Base-by-base conservation (phyloP, 2,888 invertebrate genomes). In the Iphiclides podalirius region DNA sequence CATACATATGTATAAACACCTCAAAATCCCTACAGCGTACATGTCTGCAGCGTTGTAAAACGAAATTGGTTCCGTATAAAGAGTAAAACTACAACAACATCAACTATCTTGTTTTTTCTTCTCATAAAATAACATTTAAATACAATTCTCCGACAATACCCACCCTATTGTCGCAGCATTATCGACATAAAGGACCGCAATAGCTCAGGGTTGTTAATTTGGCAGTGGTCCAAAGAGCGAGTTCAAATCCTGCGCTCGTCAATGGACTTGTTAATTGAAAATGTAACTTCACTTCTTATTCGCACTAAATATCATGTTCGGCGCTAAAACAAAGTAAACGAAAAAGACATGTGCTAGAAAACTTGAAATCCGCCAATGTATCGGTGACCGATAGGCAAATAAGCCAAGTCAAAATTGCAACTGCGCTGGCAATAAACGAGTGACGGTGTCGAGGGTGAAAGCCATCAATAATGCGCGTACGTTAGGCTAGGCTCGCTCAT, bases 381-480 rank as follows among this genome's bases (percentile, higher is more conserved):
- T n/a, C n/a, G n/a, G n/a, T n/a, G n/a, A n/a, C n/a, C n/a, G n/a
- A n/a, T n/a, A n/a, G n/a, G n/a, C n/a, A n/a, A n/a, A n/a, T n/a
- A n/a, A n/a, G n/a, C n/a, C n/a, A 14, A 35, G 35, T 43, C 1
- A 75, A 79, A 79, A 79, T 75, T 63, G 72, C 66, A 68, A 62
- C 63, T 73, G 69, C 67, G 72, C 72, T 64, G 69, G 65, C 75
- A 77, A 77, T 79, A 78, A 77, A 74, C 68, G 67, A 72, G 71
- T 70, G 67, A 70, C 69, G 59, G 65, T 66, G 70, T 67, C 61
- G 72, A 43, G 47, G 53, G 52, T 50, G 49, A 74, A 71, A 69
- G 73, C 79, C 83, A 84, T 85, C 85, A 85, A 85, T 85, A 85
- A 83, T 77, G 78, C 75, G 78, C 78, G 79, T 81, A 83, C 75